Conservation (phyloP, 2,888 invertebrate genomes). For the Netelia virgata region DNA sequence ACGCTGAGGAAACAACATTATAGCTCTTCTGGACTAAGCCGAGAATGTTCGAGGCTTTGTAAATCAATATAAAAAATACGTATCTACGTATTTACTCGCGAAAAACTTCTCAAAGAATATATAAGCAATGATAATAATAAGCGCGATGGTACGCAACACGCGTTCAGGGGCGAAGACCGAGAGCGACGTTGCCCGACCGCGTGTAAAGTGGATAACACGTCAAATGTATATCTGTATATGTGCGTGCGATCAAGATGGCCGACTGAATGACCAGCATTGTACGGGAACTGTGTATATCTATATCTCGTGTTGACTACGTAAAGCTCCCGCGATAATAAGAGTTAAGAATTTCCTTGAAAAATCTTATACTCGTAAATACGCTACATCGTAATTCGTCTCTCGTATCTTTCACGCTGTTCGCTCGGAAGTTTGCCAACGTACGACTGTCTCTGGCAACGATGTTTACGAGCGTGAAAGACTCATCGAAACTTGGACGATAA, state of each 20-base stretch:
- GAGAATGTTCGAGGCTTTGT: background rate
- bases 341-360: conserved; percentile 39
- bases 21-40: background rate
- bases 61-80: background rate
- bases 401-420: background rate
- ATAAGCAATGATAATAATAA: conserved; percentile 49
- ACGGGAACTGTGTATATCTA: conserved; percentile 6
- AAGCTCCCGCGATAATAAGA: conserved; percentile 47
- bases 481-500: background rate
- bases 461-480: background rate
- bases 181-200: conserved; percentile 28
- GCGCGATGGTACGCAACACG: conserved; percentile 28
- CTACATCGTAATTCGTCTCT: background rate
- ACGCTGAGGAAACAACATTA: background rate
- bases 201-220: conserved; percentile 26
- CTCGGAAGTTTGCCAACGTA: background rate
- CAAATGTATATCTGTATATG: conserved; percentile 22
- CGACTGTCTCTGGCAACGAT: background rate
- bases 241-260: conserved; percentile 28
- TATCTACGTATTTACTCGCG: conserved; percentile 34
- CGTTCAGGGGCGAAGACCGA: conserved; percentile 59
- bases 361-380: conserved; percentile 13
- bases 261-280: conserved; percentile 40
- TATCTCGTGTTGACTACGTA: conserved; percentile 41
- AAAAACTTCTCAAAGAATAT: conserved; percentile 1